Base-by-base conservation (phyloP, 2,888 invertebrate genomes). In the Isoperla grammatica region DNA sequence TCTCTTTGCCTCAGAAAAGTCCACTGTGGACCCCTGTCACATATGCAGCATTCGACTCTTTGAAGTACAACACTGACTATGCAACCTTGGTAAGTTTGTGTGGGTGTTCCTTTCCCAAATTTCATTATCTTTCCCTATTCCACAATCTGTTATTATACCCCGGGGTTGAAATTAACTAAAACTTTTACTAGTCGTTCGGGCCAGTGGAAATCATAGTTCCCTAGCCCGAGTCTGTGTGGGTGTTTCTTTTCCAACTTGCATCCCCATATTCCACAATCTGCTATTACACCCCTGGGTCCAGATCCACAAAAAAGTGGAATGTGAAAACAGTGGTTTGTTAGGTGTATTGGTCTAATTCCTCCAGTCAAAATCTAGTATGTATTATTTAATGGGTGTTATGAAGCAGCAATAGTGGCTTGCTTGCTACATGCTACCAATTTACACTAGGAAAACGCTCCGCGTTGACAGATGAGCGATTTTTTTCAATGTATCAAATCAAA, bases 21-120 rank as follows among this genome's bases (percentile, higher is more conserved):
- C 71, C 77, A 23, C 69, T 78, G 39, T 82, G 82, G 81, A 78
- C 73, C n/a, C 69, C 72, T 5, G 73, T 72, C 13, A 70, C 73
- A 2, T 78, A 75, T 67, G 67, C 69, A 11, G 74, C 75, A 1
- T 75, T 77, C 67, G 74, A 76, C 66, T 60, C 73, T 20, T 69
- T 70, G 23, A 75, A 75, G 46, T 59, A 61, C 29, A 29, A 29
- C 8, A 8, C 29, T 29, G 29, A 29, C 29, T 29, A 4, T 29
- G 29, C 29, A 29, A 29, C 4, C 8, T 20, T 2, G 46, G 46
- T 46, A n/a, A 20, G 46, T n/a, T 12, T 39, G 39, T 12, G 11
- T 39, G 11, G 12, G 11, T 12, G 39, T 39, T 12, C 11, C 39
- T 39, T n/a, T n/a, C 22, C 5, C 22, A 17, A 23, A n/a, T 56